These are phyloP conservation scores for Pogonophryne albipinna DNA, from an alignment of 2,797 vertebrate species.

Conservation along the genomic window DNA sequence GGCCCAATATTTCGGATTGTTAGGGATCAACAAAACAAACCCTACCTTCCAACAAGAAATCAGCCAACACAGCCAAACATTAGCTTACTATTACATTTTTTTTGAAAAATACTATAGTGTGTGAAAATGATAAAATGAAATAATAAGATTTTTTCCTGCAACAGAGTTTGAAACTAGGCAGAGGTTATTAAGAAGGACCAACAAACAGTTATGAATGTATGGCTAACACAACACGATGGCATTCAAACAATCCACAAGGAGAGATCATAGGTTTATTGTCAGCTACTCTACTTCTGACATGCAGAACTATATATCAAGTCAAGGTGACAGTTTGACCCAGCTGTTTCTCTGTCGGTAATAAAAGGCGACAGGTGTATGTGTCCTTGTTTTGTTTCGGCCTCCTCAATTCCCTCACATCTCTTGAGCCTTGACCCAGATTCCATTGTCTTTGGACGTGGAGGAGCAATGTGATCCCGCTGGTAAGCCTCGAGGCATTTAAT, in stretches of 20 bases:
- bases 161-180: neutral
- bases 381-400: constrained; percentile 42
- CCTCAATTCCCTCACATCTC: constrained; percentile 5
- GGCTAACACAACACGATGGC: neutral
- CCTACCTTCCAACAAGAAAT: neutral
- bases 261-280: neutral
- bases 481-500: constrained; percentile 70
- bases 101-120: no score
- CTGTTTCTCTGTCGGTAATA: constrained; percentile 32
- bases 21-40: neutral
- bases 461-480: constrained; percentile 75
- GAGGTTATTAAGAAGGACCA: neutral
- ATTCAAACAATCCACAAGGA: constrained; percentile 22
- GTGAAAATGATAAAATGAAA: neutral
- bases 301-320: constrained; percentile 26
- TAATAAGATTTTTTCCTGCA: constrained; percentile 1
- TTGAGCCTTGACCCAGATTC: constrained; percentile 75
- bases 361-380: constrained; percentile 43
- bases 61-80: neutral
- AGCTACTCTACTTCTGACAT: neutral
- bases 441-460: constrained; percentile 66
- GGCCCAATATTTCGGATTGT: no score
- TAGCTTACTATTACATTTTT: no score
- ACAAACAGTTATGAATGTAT: neutral
- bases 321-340: constrained; percentile 40